Base-by-base conservation (phyloP, 2,888 invertebrate genomes). In the Homarus gammarus region DNA sequence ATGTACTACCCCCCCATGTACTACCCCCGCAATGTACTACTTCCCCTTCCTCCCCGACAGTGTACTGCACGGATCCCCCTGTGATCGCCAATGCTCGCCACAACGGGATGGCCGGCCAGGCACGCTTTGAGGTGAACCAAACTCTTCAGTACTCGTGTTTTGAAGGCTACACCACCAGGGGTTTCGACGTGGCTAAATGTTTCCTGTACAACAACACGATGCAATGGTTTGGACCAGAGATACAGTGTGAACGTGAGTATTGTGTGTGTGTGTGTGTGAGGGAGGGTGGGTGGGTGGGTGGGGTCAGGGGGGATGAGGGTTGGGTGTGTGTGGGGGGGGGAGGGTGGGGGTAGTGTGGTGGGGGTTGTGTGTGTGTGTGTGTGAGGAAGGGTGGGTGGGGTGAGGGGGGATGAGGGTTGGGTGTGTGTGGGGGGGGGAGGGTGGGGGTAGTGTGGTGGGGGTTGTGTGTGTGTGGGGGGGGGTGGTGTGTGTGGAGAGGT, bases 151-250 rank as follows among this genome's bases (percentile, higher is more conserved):
- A 99, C 95, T 97, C 97, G 93, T 99, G 99, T 93, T 96, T 97
- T 93, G 96, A 96, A n/a, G 99, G 99, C 18, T 99, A 98, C 94
- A 96, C 97, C 90, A 97, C 97, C 92, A 97, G 97, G 93, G 99
- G 99, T 0, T 97, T 98, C 94, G 97, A 97, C 1, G 95, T 97
- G 70, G 98, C 99, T 81, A 99, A 98, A 94, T 99, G 99, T 94
- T 95, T 99, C 92, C 96, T 97, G 90, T 97, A 98, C 93, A 97
- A 98, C 92, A 96, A 95, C 0, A 94, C 95, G 0, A 98, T 99
- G 0, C 97, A 97, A 92, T 99, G 99, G 99, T 98, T 97, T 93
- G 99, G 99, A 1, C 99, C 99, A 1, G 98, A 99, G 93, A 97
- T 99, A 93, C 96, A 97, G 91, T 99, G 99, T 94, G 97, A 98